Base-by-base conservation (phyloP, 1,140 invertebrate species). In the Diuraphis noxia region DNA sequence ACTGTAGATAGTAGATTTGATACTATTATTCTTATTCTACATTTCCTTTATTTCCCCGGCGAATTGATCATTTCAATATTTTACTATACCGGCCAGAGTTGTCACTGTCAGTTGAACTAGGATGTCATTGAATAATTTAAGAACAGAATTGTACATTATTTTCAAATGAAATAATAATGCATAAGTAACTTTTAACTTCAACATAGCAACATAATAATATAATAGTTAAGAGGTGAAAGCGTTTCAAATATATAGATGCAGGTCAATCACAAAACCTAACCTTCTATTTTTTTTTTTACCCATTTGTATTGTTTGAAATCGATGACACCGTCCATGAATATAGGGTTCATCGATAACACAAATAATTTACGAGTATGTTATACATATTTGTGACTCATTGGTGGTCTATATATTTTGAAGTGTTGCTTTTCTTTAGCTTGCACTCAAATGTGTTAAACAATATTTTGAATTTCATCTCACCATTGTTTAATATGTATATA, bases 21-120 rank as follows among this genome's bases (percentile, higher is more conserved):
- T 40, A 41, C 40, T 63, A 56, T 88, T 88, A 52, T 19, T 88
- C 36, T 40, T 40, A n/a, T 63, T 40, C 49, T 17, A 87, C 17
- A 38, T 56, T 87, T 56, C 7, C 25, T 56, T 38, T 56, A 56
- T 40, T 38, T 87, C 85, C n/a, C 49, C 34, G 17, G 85, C 38
- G 85, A 56, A 87, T 56, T 38, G 49, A 56, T 87, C 56, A 56
- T 87, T 87, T 87, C 23, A 87, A 87, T 56, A 56, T 87, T 87
- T 56, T 56, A 87, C 85, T 30, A 40, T 40, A 56, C 23, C 34
- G 4, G 6, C 86, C 40, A 88, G 9, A 88, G 38, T 40, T 63
- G 25, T 88, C 52, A 63, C 36, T 88, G 36, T 88, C 86, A 40
- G 86, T n/a, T n/a, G 49, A 63, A 41, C 86, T 38, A 63, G 36